Conservation (phyloP, 2,113 vertebrate genomes). For the Ophthalmolycus amberensis region DNA sequence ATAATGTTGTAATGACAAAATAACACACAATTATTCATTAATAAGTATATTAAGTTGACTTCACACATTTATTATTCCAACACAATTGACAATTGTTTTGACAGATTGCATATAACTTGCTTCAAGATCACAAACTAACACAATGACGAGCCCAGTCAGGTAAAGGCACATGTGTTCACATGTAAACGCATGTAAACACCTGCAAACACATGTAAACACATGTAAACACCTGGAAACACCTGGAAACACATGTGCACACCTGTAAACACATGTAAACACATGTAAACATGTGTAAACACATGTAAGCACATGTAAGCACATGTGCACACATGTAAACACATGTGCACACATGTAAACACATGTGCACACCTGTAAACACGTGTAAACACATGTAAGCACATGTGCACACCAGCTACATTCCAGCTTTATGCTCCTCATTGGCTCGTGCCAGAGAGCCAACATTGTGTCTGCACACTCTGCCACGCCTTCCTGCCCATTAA, state of each 20-base stretch:
- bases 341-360: too few relatives aligned
- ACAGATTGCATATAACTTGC: neutral
- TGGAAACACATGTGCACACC: too few relatives aligned
- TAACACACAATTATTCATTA: neutral
- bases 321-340: too few relatives aligned
- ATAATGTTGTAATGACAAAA: neutral
- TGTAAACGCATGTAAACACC: too few relatives aligned
- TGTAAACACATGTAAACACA: too few relatives aligned
- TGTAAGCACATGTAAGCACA: too few relatives aligned
- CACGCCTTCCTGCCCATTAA: slow-evolving; percentile 3
- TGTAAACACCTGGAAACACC: too few relatives aligned
- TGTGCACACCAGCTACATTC: neutral
- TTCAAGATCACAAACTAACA: neutral
- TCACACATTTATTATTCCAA: neutral
- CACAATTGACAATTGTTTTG: neutral
- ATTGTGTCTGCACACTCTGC: slow-evolving; percentile 8
- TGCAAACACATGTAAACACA: too few relatives aligned
- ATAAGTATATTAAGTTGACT: neutral
- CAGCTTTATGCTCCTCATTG: neutral
- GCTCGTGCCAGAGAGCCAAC: slow-evolving; percentile 2
- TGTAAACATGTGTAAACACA: too few relatives aligned
- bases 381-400: too few relatives aligned
- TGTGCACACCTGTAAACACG: too few relatives aligned
- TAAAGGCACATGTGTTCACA: neutral
- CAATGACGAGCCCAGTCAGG: neutral